These are phyloP conservation scores for Meandrina meandrites DNA, from an alignment of 92 coral and sea anemone species.

Conservation along the genomic window DNA sequence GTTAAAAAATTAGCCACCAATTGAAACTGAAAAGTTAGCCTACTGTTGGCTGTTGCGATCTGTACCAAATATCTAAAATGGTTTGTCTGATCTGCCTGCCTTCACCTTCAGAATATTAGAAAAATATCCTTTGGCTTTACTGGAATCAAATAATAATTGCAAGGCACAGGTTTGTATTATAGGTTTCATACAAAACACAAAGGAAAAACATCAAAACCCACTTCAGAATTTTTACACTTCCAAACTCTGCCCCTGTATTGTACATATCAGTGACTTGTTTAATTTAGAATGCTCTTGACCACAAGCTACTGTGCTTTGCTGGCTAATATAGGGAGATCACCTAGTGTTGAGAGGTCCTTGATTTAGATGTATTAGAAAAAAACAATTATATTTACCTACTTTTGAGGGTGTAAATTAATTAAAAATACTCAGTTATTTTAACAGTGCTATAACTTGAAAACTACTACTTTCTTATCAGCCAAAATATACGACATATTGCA, in stretches of 20 bases:
- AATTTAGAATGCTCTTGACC: not conserved
- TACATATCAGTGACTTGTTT: not conserved
- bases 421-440: not conserved
- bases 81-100: no score
- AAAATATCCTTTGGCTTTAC: no score
- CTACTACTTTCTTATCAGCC: not conserved
- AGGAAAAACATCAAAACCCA: no score
- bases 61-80: no score
- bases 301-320: not conserved
- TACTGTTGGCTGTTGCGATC: no score
- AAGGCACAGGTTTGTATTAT: no score
- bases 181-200: no score
- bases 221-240: no score
- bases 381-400: not conserved
- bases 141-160: not conserved
- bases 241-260: not conserved
- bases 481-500: not conserved
- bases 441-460: not conserved
- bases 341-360: constrained; percentile 3
- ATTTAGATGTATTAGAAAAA: not conserved
- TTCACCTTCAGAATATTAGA: no score
- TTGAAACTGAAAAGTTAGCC: no score
- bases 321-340: not conserved
- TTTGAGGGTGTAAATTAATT: not conserved
- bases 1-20: no score